Evolutionary conservation across 92 coral and sea anemone species (phyloP), one percentile per base, ranked within the genome.

Genomic region (Ricordea florida): DNA sequence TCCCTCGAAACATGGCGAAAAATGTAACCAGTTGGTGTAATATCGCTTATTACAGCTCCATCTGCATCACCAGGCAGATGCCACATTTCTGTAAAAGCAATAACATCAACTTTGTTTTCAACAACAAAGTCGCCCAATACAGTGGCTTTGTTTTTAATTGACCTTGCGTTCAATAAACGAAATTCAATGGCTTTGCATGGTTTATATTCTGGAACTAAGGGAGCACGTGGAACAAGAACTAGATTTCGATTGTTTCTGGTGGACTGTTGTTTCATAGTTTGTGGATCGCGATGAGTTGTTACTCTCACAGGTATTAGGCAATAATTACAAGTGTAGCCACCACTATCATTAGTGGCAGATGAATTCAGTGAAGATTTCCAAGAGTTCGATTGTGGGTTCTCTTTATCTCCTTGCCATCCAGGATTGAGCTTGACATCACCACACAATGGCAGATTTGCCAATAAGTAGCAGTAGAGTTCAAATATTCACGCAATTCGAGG

Each of bases 121-220:
- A 62, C 27, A 18, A 62, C 51, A 62, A 22, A 35, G 30, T 62
- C 69, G 38, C 38, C 36, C 14, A 61, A 20, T 6, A 61, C 27
- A 27, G 68, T 61, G 17, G 68, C 47, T 27, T 61, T 61, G 49
- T 61, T 61, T 33, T 61, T 61, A 61, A 61, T 61, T 6, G 68
- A 61, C 36, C 33, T 61, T 13, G 48, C 21, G 47, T 61, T 61
- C 45, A 61, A 27, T 35, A 61, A 33, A 15, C 68, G 36, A 41
- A 61, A 61, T 61, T 61, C 68, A 35, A 61, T 31, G 68, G 50
- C 46, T 35, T 33, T 61, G 68, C 68, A 61, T 23, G 68, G 28
- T 41, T 34, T 60, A 14, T 28, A 31, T 33, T 60, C 45, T 60
- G 35, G 14, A 31, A 13, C 40, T n/a, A n/a, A n/a, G n/a, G n/a